These are phyloP conservation scores for Aphaenogaster rudis DNA, from an alignment of 1,140 invertebrate genomes.

Conservation along the genomic window DNA sequence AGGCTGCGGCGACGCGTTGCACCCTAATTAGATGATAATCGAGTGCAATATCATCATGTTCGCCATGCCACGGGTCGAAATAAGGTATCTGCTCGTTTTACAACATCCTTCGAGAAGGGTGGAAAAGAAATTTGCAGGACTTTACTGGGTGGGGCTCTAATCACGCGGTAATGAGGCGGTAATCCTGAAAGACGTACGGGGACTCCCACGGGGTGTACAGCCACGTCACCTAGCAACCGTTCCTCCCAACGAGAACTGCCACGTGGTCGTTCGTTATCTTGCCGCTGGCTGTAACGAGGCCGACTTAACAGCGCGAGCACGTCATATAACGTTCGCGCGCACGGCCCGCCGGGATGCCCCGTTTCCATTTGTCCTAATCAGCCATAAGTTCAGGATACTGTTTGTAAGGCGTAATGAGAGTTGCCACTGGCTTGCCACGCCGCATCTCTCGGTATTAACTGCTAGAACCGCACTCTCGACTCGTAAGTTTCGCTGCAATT, in stretches of 20 bases:
- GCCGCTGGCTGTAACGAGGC: conserved; percentile 46
- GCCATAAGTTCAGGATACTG: conserved; percentile 61
- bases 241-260: conserved; percentile 22
- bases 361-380: conserved; percentile 64
- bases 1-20: conserved; percentile 1
- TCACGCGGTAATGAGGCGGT: conserved; percentile 57
- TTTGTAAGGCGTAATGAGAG: conserved; percentile 63
- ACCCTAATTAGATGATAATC: conserved; percentile 57
- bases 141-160: conserved; percentile 8
- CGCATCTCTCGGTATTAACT: conserved; percentile 49
- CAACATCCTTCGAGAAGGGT: background rate
- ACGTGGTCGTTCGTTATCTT: conserved; percentile 59
- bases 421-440: conserved; percentile 50
- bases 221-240: conserved; percentile 58
- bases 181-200: conserved; percentile 55
- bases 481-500: conserved; percentile 45
- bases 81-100: background rate
- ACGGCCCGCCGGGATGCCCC: conserved; percentile 38
- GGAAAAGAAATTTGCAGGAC: conserved; percentile 38
- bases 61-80: background rate
- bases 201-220: conserved; percentile 28
- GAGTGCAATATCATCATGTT: conserved; percentile 7
- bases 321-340: conserved; percentile 44
- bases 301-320: conserved; percentile 52
- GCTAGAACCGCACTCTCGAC: conserved; percentile 55